phyloP scores from a whole-genome alignment of 2,888 invertebrate genomes.

The Drosophila stalkeri region DNA sequence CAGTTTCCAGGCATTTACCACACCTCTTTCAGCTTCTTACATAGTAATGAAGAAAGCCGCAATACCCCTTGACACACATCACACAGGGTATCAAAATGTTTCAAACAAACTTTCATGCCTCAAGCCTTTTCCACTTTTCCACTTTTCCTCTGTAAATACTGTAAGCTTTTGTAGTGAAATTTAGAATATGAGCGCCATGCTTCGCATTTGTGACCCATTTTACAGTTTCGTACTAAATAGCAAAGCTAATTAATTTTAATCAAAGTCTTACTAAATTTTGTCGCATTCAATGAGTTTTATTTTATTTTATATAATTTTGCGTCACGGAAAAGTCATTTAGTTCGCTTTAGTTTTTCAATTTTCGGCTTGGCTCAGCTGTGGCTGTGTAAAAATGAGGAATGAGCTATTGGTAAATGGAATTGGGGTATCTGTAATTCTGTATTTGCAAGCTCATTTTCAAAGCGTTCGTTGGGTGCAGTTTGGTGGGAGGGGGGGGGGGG shows the following conservation, averaged over 20 bases:
- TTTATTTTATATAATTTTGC: conserved; percentile 25
- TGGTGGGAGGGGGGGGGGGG: neutral
- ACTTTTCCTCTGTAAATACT: neutral
- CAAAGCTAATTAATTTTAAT: conserved; percentile 42
- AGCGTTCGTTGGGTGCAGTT: neutral
- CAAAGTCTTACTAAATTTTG: conserved; percentile 42
- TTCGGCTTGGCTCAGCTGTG: conserved; percentile 58
- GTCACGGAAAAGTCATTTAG: conserved; percentile 41
- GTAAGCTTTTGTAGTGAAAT: neutral
- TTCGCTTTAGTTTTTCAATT: conserved; percentile 60
- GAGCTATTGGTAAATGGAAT: conserved; percentile 20
- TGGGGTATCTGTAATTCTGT: conserved; percentile 44
- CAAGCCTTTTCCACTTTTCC: neutral
- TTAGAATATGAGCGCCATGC: neutral
- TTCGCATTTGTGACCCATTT: conserved; percentile 3
- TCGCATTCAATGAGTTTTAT: conserved; percentile 41
- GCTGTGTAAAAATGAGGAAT: neutral
- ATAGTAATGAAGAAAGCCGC: neutral
- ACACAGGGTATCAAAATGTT: neutral
- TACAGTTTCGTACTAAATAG: neutral
- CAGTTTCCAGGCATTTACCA: neutral
- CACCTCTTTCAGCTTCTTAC: neutral
- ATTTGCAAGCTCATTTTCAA: conserved; percentile 73
- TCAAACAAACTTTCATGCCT: neutral
- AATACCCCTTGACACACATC: neutral